phyloP scores from a whole-genome alignment of 1,140 invertebrate genomes.

The Heliconius eleuchia region DNA sequence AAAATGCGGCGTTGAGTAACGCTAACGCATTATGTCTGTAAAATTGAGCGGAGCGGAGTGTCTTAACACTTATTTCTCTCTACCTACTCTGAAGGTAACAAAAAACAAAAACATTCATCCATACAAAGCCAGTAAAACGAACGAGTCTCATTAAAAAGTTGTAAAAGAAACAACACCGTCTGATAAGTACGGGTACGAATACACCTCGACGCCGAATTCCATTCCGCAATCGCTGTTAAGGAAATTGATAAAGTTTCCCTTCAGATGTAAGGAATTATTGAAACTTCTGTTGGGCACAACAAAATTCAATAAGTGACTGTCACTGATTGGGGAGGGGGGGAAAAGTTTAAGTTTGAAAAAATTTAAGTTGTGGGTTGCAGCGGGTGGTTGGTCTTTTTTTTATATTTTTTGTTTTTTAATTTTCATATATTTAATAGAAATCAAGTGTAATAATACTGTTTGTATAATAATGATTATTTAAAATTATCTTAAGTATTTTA shows the following conservation, averaged over 20 bases:
- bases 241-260: slow-evolving; percentile 77
- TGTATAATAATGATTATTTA: no score
- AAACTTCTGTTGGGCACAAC: slow-evolving; percentile 73
- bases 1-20: no score
- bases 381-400: slow-evolving; percentile 5
- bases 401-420: no score
- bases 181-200: slow-evolving; percentile 14
- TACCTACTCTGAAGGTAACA: background rate
- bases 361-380: slow-evolving; percentile 28
- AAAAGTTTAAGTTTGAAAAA: slow-evolving; percentile 33
- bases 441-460: no score
- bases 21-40: no score
- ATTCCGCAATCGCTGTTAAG: slow-evolving; percentile 60
- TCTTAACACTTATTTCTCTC: no score
- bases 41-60: no score
- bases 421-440: no score
- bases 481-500: no score
- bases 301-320: slow-evolving; percentile 79
- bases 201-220: slow-evolving; percentile 41
- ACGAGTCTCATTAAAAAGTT: slow-evolving; percentile 17
- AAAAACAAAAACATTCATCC: background rate
- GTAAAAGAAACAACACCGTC: slow-evolving; percentile 1
- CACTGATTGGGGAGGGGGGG: slow-evolving; percentile 66
- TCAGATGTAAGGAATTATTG: slow-evolving; percentile 72
- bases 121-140: background rate